Base-by-base conservation (phyloP, 2,113 vertebrate species). In the Apodemus sylvaticus region DNA sequence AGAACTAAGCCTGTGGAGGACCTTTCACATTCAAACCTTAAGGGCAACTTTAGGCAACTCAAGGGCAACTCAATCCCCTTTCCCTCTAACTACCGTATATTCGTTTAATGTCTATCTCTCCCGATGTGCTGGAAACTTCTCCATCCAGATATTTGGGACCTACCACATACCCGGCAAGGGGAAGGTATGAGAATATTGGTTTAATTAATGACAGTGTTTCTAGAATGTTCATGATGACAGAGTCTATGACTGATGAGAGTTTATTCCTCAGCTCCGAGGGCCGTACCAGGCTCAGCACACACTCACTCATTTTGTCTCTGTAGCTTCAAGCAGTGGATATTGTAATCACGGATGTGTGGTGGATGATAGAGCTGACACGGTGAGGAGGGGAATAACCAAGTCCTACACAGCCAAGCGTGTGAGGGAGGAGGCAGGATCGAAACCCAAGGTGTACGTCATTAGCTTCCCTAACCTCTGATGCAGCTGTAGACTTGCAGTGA, bases 41-140 rank as follows among this genome's bases (percentile, higher is more conserved):
- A 26, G 34, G 24, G 83, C 29, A n/a, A 55, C 51, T 82, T 24
- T 29, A 29, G 22, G 53, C 2, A n/a, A n/a, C n/a, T n/a, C n/a
- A n/a, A n/a, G n/a, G n/a, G n/a, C n/a, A n/a, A 24, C 58, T 31
- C 87, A 88, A 12, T 16, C 39, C 26, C 34, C 36, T 3, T 24
- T 17, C 14, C 24, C 45, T 1, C 8, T 26, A 22, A 48, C 0
- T 2, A 26, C 0, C 20, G 19, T 4, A 22, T 7, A 3, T 14
- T 78, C 6, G 11, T 68, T 39, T 42, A 58, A 76, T 16, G 51
- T 31, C 45, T 8, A 0, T n/a, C 70, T 86, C 29, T 90, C 29
- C 70, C 11, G 34, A 6, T 0, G 0, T 29, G 19, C 53, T 4
- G 0, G 19, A 17, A n/a, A 42, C 74, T 39, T 76, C 45, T 13